These are phyloP conservation scores for Myrmecophaga tridactyla DNA, from an alignment of 2,113 vertebrate genomes.

Conservation along the genomic window DNA sequence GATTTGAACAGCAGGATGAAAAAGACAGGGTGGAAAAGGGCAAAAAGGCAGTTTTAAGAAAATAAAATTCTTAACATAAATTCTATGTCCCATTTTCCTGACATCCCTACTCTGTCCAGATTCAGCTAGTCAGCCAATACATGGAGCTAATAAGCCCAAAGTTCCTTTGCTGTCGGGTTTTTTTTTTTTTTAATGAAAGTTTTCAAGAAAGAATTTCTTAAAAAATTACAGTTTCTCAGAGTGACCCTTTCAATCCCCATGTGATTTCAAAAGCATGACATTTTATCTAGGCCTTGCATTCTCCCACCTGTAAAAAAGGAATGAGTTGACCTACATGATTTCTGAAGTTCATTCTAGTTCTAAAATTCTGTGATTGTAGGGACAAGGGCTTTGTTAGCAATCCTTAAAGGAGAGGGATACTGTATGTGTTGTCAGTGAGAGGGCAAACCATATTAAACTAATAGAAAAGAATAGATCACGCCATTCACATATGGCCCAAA, in stretches of 20 bases:
- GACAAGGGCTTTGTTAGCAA: background rate
- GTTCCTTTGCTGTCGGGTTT: background rate
- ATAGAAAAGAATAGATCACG: background rate
- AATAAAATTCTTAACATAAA: background rate
- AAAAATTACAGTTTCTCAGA: background rate
- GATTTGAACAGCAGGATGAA: background rate
- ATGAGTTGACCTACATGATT: background rate
- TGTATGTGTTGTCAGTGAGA: rapidly evolving
- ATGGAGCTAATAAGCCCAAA: background rate
- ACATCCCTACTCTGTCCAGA: background rate
- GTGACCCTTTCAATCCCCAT: background rate
- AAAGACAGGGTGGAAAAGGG: background rate
- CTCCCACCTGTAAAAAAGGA: background rate
- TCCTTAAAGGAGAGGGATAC: background rate
- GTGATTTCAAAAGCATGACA: background rate
- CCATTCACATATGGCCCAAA: background rate
- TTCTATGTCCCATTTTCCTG: background rate
- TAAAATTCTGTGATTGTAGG: background rate
- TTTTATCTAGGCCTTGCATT: background rate
- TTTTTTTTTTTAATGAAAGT: background rate
- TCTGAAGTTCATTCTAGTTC: background rate
- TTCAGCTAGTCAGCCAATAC: background rate
- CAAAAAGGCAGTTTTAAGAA: background rate
- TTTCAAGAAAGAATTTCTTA: background rate
- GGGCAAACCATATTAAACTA: background rate